phyloP scores from a whole-genome alignment of 2,888 invertebrate genomes.

The Trypoxylon attenuatum region DNA sequence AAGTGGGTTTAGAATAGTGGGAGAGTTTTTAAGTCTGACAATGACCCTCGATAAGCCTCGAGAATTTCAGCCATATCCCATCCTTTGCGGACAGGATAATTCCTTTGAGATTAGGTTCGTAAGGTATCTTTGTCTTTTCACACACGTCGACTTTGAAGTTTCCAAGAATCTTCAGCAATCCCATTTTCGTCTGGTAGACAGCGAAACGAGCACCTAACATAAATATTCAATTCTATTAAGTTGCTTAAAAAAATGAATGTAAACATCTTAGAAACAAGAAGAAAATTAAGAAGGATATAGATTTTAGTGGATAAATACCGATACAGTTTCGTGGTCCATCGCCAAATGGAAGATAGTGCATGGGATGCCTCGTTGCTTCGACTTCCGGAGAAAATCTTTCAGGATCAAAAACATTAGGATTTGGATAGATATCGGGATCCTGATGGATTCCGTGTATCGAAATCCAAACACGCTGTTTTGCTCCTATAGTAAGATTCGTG shows the following conservation, averaged over 20 bases:
- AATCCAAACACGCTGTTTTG: constrained; percentile 42
- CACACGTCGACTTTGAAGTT: constrained; percentile 68
- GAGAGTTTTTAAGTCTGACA: too few relatives aligned
- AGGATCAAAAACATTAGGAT: constrained; percentile 61
- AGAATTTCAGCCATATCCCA: constrained; percentile 63
- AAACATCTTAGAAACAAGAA: too few relatives aligned
- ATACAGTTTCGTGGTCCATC: constrained; percentile 68
- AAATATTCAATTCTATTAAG: too few relatives aligned
- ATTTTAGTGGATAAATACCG: constrained; percentile 46
- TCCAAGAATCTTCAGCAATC: constrained; percentile 65
- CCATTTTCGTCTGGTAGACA: constrained; percentile 68
- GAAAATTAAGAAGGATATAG: too few relatives aligned
- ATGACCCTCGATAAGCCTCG: too few relatives aligned
- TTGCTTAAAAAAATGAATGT: too few relatives aligned
- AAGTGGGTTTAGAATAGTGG: too few relatives aligned
- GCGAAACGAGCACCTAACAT: constrained; percentile 60
- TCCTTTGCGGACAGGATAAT: constrained; percentile 59
- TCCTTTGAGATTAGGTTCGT: constrained; percentile 46
- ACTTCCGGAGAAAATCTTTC: constrained; percentile 60
- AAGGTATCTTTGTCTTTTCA: constrained; percentile 60
- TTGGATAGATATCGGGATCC: constrained; percentile 55
- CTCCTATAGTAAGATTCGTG: constrained; percentile 51
- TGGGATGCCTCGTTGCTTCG: constrained; percentile 49
- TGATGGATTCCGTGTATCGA: constrained; percentile 52
- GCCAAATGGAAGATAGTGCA: constrained; percentile 63